Conservation (phyloP, 2,797 vertebrate genomes). For the Neosilurus hyrtlii region DNA sequence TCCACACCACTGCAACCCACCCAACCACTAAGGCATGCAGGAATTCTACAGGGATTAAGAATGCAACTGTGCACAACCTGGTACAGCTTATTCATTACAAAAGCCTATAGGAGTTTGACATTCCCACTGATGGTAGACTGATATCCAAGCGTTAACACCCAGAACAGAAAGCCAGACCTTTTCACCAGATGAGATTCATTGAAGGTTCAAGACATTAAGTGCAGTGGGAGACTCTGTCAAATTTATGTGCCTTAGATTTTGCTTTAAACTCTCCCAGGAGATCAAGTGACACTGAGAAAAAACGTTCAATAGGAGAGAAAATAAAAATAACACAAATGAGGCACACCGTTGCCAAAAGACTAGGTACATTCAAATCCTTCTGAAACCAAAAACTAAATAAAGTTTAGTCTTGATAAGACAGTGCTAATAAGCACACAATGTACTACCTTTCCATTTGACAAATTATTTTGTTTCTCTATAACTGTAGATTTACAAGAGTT, state of each 20-base stretch:
- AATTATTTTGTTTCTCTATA: slow-evolving; percentile 8
- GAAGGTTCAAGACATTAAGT: slow-evolving; percentile 55
- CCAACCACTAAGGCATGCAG: not conserved
- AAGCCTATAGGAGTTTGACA: slow-evolving; percentile 56
- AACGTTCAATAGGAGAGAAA: not conserved
- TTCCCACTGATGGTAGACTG: slow-evolving; percentile 62
- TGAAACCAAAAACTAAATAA: not conserved
- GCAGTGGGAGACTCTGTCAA: slow-evolving; percentile 57
- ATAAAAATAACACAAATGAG: not conserved
- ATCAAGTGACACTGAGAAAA: slow-evolving; percentile 51
- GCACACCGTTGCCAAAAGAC: not conserved
- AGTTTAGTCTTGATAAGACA: not conserved
- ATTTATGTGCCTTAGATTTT: slow-evolving; percentile 64
- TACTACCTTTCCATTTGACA: not conserved
- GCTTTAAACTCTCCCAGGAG: slow-evolving; percentile 63
- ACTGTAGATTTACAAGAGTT: not conserved
- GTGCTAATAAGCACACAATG: not conserved
- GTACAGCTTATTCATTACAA: slow-evolving; percentile 65
- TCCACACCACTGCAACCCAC: not conserved
- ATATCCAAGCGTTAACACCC: slow-evolving; percentile 62
- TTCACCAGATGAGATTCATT: slow-evolving; percentile 71
- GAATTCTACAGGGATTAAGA: slow-evolving; percentile 29
- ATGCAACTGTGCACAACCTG: slow-evolving; percentile 61
- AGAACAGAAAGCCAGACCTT: slow-evolving; percentile 64
- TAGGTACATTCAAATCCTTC: not conserved